Evolutionary conservation across 2,797 vertebrate genomes (phyloP), one percentile per base, ranked within the genome.

Genomic region (Catharus ustulatus): DNA sequence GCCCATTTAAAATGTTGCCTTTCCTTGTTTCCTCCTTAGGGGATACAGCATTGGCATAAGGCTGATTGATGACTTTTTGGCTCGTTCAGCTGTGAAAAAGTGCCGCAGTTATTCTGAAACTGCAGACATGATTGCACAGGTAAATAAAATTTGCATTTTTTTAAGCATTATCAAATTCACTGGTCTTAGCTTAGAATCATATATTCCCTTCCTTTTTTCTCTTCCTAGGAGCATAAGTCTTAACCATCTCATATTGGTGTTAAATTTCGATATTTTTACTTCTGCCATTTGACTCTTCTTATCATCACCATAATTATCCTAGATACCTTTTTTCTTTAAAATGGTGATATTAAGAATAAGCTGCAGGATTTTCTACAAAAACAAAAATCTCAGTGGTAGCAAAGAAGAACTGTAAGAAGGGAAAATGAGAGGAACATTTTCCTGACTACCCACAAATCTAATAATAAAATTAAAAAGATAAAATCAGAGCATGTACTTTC

Each of bases 41-140:
- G 98, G 98, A 57, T 97, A 98, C 0, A 63, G 94, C 78, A 98
- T 98, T 77, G 98, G 98, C 11, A 40, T 97, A 43, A 94, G 98
- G 34, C 96, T 98, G 54, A 91, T 98, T 32, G 98, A 98, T 93
- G 98, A 98, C 71, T 98, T 98, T 94, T 93, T 98, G 95, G 98
- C 98, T 88, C 97, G 69, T 61, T 98, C 98, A 48, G 96, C 96
- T 69, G 97, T 98, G 85, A 97, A 93, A 86, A 98, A 97, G 89
- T 98, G 98, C 80, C 97, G 97, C 42, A 98, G 97, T 93, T 98
- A 98, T 62, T 97, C 97, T 67, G 98, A 98, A 97, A 98, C 98
- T 3, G 55, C 87, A 78, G 97, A 98, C 24, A 79, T 98, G 84
- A 98, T 98, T 95, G 98, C 98, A 57, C 98, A 98, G 98, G 98